Evolutionary conservation across 2,797 vertebrate species (phyloP), one percentile per base, ranked within the genome.

Genomic region (Aphelocoma californica): DNA sequence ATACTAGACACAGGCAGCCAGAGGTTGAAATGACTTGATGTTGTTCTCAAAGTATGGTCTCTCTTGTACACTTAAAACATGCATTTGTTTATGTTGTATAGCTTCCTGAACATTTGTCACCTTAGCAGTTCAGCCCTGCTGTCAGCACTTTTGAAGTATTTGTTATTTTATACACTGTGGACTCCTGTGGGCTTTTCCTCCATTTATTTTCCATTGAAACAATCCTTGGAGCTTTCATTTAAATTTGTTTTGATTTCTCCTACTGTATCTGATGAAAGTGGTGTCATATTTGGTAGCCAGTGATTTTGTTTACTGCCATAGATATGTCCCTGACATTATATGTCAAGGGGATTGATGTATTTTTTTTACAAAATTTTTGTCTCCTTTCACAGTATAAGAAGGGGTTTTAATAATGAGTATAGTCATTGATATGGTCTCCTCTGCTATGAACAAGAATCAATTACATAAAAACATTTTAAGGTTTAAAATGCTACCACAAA

Each of bases 81-180:
- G 14, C 3, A 21, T 64, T 92, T 93, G 69, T 94, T 96, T 94
- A 40, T 92, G 77, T 92, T 95, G 75, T 65, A 62, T 40, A 56
- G 36, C 48, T 96, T 89, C 80, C 90, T 89, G n/a, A 93, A 72
- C 67, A 84, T 78, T 97, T 9, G 10, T 87, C 78, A 93, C 84
- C 66, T 78, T 73, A 86, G 60, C 92, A 92, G 93, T 81, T 85
- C 85, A 94, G 81, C 79, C 85, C 47, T 92, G 60, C 87, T 95
- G 92, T 96, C 96, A 96, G 66, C 92, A 88, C 81, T 94, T 96
- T 78, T 86, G 40, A 95, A 89, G 29, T 79, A 92, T 94, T 93
- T 96, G 87, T 73, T 92, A 21, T 97, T 96, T 92, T 93, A 95
- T 86, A n/a, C 14, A 12, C 73, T 88, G 31, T 82, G 58, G 70